Evolutionary conservation across 2,888 invertebrate genomes (phyloP).

Genomic region (Chesias legatella): DNA sequence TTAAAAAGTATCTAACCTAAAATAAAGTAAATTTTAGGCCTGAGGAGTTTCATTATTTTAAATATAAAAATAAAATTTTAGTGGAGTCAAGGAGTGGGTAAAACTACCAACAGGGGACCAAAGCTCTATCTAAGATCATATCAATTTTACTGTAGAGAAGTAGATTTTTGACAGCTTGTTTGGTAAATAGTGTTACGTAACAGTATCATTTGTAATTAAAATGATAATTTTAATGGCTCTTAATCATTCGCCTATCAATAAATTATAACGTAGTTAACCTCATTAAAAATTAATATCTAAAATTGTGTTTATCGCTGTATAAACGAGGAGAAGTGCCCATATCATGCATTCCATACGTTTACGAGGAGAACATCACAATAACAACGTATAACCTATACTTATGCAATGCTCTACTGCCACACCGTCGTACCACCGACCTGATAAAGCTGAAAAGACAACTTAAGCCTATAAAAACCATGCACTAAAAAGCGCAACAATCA

Average conservation of each 20-base stretch:
- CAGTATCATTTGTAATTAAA: slow-evolving; percentile 8
- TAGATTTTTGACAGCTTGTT: slow-evolving; percentile 4
- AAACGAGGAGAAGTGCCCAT: slow-evolving; percentile 66
- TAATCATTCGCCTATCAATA: slow-evolving; percentile 14
- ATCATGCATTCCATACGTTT: slow-evolving; percentile 74
- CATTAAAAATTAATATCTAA: slow-evolving; percentile 61
- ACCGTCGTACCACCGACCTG: slow-evolving; percentile 77
- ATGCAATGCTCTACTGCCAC: slow-evolving; percentile 79
- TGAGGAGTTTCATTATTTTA: too few relatives aligned
- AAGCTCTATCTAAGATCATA: too few relatives aligned
- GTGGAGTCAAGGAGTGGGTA: too few relatives aligned
- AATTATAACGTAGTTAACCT: slow-evolving; percentile 36
- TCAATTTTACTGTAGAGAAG: too few relatives aligned
- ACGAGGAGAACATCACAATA: slow-evolving; percentile 77
- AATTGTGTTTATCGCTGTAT: slow-evolving; percentile 55
- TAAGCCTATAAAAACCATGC: slow-evolving; percentile 80
- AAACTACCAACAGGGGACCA: too few relatives aligned
- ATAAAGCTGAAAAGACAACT: slow-evolving; percentile 81
- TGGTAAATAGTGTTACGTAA: slow-evolving; percentile 4
- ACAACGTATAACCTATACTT: slow-evolving; percentile 79
- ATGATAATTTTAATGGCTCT: slow-evolving; percentile 11
- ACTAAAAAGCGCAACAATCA: slow-evolving; percentile 72
- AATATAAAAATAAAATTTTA: too few relatives aligned
- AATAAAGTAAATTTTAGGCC: too few relatives aligned
- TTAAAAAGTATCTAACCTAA: too few relatives aligned